These are phyloP conservation scores for Epizoanthus illoricatus DNA, from an alignment of 92 coral and sea anemone genomes.

Conservation along the genomic window DNA sequence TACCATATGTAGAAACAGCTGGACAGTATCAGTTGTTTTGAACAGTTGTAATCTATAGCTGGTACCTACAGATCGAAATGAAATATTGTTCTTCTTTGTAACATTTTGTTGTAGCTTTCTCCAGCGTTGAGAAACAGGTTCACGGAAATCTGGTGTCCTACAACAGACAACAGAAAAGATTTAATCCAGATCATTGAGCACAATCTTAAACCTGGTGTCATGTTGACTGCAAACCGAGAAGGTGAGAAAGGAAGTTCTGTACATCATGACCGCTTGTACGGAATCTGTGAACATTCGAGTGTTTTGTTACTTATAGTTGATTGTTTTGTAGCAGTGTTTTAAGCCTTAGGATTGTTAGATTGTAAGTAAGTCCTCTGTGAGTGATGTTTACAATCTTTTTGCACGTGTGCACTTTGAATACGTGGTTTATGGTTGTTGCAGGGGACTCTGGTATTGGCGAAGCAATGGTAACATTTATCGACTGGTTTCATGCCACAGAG, in stretches of 20 bases:
- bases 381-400: no score
- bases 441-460: slow-evolving; percentile 84
- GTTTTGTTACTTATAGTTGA: not conserved
- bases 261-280: not conserved
- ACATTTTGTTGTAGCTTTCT: slow-evolving; percentile 66
- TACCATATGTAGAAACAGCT: no score
- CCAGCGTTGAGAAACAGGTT: slow-evolving; percentile 97
- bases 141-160: slow-evolving; percentile 98
- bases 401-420: no score
- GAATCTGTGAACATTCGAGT: no score
- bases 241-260: slow-evolving; percentile 46
- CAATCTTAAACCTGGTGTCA: slow-evolving; percentile 76
- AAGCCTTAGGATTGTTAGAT: no score
- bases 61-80: no score
- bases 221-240: slow-evolving; percentile 44
- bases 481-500: slow-evolving; percentile 84
- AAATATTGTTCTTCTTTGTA: no score
- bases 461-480: slow-evolving; percentile 83
- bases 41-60: not conserved
- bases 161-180: slow-evolving; percentile 73
- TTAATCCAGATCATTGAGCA: slow-evolving; percentile 87
- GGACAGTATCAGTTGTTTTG: not conserved
- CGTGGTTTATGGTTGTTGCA: slow-evolving; percentile 16
- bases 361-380: no score
- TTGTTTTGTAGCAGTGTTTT: not conserved